Evolutionary conservation across 2,113 vertebrate genomes (phyloP).

Genomic region (Cathartes aura): DNA sequence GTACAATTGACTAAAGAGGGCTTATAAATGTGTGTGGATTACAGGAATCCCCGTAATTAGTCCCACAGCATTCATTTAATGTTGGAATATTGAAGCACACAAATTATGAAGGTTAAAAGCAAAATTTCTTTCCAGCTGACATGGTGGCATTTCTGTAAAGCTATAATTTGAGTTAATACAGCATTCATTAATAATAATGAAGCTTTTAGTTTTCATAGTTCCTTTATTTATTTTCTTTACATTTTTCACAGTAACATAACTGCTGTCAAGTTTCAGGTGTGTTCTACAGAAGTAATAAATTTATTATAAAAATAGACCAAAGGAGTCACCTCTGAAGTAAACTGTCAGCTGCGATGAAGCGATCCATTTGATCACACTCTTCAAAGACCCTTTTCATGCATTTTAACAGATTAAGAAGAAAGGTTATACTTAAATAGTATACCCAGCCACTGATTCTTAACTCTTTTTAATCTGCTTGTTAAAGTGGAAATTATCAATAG

Average conservation of each 20-base stretch:
- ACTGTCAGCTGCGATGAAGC: conserved; percentile 47
- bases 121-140: conserved; percentile 68
- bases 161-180: conserved; percentile 64
- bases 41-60: conserved; percentile 72
- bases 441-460: conserved; percentile 70
- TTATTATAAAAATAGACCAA: conserved; percentile 64
- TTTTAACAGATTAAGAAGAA: conserved; percentile 72
- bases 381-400: conserved; percentile 75
- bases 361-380: conserved; percentile 74
- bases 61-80: conserved; percentile 60
- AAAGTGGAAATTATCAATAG: conserved; percentile 73
- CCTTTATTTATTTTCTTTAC: conserved; percentile 55
- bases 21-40: conserved; percentile 56
- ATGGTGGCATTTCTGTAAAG: conserved; percentile 65
- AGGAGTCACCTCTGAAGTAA: conserved; percentile 50
- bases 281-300: conserved; percentile 47
- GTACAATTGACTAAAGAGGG: conserved; percentile 65
- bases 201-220: conserved; percentile 53
- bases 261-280: conserved; percentile 53
- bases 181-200: conserved; percentile 69
- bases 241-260: conserved; percentile 49
- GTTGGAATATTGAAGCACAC: conserved; percentile 52
- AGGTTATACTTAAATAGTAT: conserved; percentile 72
- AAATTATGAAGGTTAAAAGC: conserved; percentile 74
- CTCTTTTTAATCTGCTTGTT: conserved; percentile 72